phyloP scores from a whole-genome alignment of 2,888 invertebrate species.

The Pasiphila rectangulata region DNA sequence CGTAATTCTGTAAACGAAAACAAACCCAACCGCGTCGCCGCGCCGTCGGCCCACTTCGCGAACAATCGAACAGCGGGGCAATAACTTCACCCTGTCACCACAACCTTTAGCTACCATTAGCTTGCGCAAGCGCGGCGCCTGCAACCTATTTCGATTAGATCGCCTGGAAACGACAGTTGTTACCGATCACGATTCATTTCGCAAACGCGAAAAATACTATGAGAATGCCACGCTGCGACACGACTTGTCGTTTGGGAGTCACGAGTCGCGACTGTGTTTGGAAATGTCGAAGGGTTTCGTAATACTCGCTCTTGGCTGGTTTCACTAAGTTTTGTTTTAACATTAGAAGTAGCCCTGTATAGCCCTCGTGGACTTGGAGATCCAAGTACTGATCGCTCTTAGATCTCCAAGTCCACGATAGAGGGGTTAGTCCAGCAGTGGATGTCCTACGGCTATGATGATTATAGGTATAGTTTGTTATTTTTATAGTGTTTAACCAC shows the following conservation, averaged over 20 bases:
- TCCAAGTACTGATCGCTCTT: too few relatives aligned
- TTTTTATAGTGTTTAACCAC: too few relatives aligned
- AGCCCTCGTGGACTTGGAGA: too few relatives aligned
- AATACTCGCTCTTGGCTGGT: slow-evolving; percentile 5
- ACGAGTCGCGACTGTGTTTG: slow-evolving; percentile 50
- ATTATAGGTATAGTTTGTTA: too few relatives aligned
- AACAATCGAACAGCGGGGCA: not conserved
- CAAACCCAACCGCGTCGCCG: not conserved
- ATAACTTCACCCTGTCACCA: slow-evolving; percentile 18
- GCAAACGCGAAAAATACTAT: slow-evolving; percentile 77
- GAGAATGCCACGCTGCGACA: slow-evolving; percentile 65
- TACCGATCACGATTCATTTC: slow-evolving; percentile 76
- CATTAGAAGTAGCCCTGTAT: too few relatives aligned
- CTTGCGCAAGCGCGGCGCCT: slow-evolving; percentile 52
- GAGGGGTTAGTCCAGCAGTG: too few relatives aligned
- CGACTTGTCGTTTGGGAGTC: slow-evolving; percentile 77
- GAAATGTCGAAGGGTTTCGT: slow-evolving; percentile 62
- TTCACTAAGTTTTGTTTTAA: too few relatives aligned
- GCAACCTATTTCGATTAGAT: slow-evolving; percentile 69
- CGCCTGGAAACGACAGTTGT: slow-evolving; percentile 61
- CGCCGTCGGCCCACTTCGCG: not conserved
- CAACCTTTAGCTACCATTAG: slow-evolving; percentile 29
- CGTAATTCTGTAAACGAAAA: slow-evolving; percentile 1
- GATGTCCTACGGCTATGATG: too few relatives aligned
- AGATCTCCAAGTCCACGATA: too few relatives aligned